These are phyloP conservation scores for Microplitis mediator DNA, from an alignment of 1,140 invertebrate genomes.

Conservation along the genomic window DNA sequence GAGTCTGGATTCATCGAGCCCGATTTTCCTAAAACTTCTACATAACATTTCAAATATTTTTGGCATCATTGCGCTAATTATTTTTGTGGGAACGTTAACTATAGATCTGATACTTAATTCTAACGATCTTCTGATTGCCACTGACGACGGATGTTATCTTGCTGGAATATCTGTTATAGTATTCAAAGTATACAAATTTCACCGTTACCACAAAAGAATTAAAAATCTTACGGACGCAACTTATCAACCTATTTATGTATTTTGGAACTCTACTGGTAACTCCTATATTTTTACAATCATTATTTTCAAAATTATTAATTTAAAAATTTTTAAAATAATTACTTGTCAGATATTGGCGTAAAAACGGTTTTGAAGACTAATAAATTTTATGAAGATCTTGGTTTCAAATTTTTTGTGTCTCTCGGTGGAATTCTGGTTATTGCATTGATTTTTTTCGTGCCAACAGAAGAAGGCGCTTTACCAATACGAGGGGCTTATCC, in stretches of 20 bases:
- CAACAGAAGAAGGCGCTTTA: conserved; percentile 34
- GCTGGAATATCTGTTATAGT: conserved; percentile 16
- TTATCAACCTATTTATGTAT: neutral
- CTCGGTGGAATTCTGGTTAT: conserved; percentile 28
- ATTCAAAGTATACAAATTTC: conserved; percentile 18
- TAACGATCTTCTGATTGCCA: conserved; percentile 5
- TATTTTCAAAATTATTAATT: too few species aligned
- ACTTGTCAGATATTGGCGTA: conserved; percentile 1
- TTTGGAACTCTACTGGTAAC: neutral
- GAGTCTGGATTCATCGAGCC: conserved; percentile 4
- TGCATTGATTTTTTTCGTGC: conserved; percentile 36
- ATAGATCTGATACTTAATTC: conserved; percentile 10
- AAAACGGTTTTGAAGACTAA: conserved; percentile 13
- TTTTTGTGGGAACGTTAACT: conserved; percentile 13
- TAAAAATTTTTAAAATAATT: neutral
- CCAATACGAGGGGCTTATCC: conserved; percentile 42
- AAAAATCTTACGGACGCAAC: neutral
- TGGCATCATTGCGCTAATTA: neutral
- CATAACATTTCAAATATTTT: neutral
- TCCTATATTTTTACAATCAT: too few species aligned
- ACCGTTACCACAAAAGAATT: neutral
- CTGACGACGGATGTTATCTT: conserved; percentile 20
- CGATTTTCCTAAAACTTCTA: neutral
- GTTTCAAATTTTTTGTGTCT: conserved; percentile 20
- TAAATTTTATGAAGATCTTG: conserved; percentile 23